Percentiles rank a stretch among this genome's conserved stretches.
These are phyloP conservation scores for Sander lucioperca DNA, from an alignment of 2,113 vertebrate genomes.

Conservation along the genomic window DNA sequence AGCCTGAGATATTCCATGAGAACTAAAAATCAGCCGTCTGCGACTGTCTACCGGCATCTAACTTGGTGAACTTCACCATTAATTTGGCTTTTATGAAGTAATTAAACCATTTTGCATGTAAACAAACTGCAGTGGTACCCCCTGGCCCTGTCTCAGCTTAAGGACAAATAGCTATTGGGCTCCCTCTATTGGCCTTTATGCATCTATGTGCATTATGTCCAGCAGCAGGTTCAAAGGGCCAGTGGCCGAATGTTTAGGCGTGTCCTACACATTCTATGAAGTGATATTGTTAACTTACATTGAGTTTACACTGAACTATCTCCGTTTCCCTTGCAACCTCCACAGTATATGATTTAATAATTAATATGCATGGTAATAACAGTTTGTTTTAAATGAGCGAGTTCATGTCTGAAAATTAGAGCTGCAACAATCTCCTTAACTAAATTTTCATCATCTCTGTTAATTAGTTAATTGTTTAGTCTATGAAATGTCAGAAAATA, in stretches of 20 bases:
- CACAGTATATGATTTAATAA: not conserved
- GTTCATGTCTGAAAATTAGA: not conserved
- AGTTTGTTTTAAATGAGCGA: not conserved
- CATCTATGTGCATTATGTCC: conserved; percentile 49
- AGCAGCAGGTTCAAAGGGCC: conserved; percentile 33
- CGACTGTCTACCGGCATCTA: not conserved
- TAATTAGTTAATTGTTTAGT: not conserved
- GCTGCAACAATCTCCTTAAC: not conserved
- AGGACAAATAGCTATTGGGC: conserved; percentile 76
- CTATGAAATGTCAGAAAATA: not conserved
- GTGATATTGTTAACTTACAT: not conserved
- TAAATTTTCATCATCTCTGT: not conserved
- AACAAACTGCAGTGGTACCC: conserved; percentile 27
- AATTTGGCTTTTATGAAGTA: conserved; percentile 23
- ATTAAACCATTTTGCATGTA: conserved; percentile 40
- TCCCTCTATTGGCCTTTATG: conserved; percentile 79
- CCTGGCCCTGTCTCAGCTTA: conserved; percentile 10
- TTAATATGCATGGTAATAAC: not conserved
- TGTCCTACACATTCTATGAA: not conserved
- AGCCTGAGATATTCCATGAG: not conserved
- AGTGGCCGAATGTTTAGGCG: not conserved
- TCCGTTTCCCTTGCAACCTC: not conserved
- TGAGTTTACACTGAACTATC: not conserved
- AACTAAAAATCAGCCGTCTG: not conserved
- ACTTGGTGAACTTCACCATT: not conserved